Evolutionary conservation across 1,140 invertebrate species (phyloP).

Genomic region (Acromyrmex charruanus): DNA sequence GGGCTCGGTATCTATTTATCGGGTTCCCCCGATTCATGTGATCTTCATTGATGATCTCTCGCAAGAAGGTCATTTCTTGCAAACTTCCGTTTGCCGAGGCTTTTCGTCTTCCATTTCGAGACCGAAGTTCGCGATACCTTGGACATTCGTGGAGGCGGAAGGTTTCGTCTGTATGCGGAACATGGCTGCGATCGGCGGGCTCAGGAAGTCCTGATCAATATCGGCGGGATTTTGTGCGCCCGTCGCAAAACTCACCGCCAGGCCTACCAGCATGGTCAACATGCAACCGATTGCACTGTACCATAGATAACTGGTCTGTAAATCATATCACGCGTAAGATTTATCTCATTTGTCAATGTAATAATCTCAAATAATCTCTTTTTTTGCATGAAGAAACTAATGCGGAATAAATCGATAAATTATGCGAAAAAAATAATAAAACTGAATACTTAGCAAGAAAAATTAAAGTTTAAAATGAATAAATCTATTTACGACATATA

Average conservation of each 20-base stretch:
- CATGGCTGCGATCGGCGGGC: conserved; percentile 85
- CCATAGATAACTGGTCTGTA: conserved; percentile 91
- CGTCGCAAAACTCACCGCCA: conserved; percentile 90
- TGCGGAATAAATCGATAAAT: neutral
- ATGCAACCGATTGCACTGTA: conserved; percentile 92
- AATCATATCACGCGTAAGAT: neutral
- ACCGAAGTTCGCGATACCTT: conserved; percentile 83
- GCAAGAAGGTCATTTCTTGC: conserved; percentile 56
- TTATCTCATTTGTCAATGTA: neutral
- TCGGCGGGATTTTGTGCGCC: conserved; percentile 87
- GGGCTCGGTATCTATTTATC: neutral
- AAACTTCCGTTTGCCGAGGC: conserved; percentile 28
- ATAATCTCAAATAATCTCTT: neutral
- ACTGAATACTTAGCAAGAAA: neutral
- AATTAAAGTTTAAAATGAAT: neutral
- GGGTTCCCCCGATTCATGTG: neutral
- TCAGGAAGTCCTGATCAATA: conserved; percentile 87
- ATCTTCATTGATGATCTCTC: neutral
- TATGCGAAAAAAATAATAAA: neutral
- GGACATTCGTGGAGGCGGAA: conserved; percentile 52
- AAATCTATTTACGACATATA: neutral
- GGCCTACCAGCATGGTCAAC: conserved; percentile 90
- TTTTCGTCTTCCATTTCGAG: conserved; percentile 84
- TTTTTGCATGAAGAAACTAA: neutral
- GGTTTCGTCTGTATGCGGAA: conserved; percentile 76